Evolutionary conservation across 2,797 vertebrate genomes (phyloP), one percentile per base, ranked within the genome.

Genomic region (Oreochromis grahami): DNA sequence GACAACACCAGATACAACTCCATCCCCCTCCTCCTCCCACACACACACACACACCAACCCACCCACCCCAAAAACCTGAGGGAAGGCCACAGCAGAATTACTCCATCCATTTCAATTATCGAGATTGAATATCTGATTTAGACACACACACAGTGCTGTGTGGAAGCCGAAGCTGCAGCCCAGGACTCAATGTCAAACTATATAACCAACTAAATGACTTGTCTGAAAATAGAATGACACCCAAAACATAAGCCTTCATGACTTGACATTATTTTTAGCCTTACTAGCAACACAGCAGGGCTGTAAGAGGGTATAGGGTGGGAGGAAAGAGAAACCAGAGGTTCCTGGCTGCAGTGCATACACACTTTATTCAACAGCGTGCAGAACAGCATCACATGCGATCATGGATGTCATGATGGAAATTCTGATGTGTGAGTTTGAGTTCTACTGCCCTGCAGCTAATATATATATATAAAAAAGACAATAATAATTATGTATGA

Each of bases 61-160:
- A 72, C 70, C 53, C 45, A 24, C 50, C 70, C 5, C 29, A 14
- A 48, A 80, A 88, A 92, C 84, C 88, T 79, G 85, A 86, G 87
- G 88, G 88, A 89, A 84, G 85, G 86, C 90, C 36, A 8, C 50
- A 52, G 89, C 85, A 91, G 91, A 92, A 91, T 90, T 84, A 91
- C 90, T 89, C 87, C 88, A 93, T 93, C 94, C 81, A 93, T 92
- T 92, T 94, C 91, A 92, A 94, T 94, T 95, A 94, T 79, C 82
- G 76, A 86, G 87, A 91, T 29, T 89, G 88, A 94, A 89, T 88
- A 90, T 91, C 80, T 89, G 93, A 93, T 92, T 77, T 88, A 82
- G 79, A 89, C 82, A 82, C 88, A 65, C 81, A 80, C 81, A 86
- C 82, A 78, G 51, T 56, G 87, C 55, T 24, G 85, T 51, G 91